Percentiles rank a stretch among this genome's conserved stretches.
Conservation (phyloP, 2,113 vertebrate species). For the Spilogale gracilis region DNA sequence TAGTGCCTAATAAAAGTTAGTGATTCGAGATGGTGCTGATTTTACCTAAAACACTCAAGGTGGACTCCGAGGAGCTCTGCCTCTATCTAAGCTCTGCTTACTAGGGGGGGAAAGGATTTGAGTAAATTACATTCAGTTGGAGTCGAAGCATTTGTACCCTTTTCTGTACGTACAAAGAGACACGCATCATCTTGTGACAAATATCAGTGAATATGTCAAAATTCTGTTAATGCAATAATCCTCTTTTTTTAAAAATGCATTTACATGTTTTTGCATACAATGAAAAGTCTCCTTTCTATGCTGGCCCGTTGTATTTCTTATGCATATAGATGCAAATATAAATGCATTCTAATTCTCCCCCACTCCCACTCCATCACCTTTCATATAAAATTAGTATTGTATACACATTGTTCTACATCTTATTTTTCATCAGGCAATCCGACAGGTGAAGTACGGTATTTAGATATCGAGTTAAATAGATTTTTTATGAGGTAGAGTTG, state of each 20-base stretch:
- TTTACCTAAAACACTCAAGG: slow-evolving; percentile 63
- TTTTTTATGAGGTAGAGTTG: background rate
- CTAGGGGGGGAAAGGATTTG: background rate
- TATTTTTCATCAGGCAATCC: background rate
- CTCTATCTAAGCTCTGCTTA: background rate
- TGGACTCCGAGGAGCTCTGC: background rate
- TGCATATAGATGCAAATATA: background rate
- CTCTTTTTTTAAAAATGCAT: slow-evolving; percentile 18
- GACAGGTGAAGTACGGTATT: background rate
- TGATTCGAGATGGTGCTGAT: slow-evolving; percentile 63
- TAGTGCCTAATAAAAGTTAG: slow-evolving; percentile 72
- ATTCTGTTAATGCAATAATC: background rate
- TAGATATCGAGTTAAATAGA: background rate
- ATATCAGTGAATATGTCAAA: background rate
- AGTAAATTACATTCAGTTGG: background rate
- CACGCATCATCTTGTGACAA: background rate
- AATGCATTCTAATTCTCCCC: slow-evolving; percentile 3
- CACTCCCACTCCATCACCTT: background rate
- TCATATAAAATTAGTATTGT: background rate
- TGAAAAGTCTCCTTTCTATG: background rate
- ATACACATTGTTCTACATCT: background rate
- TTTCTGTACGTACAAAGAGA: background rate
- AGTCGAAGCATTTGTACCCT: background rate
- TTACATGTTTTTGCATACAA: background rate
- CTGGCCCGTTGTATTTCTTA: background rate